A percentile compares a stretch with the other conserved stretches of the same genome.
phyloP scores from a whole-genome alignment of 2,113 vertebrate species.

The Chitala chitala region DNA sequence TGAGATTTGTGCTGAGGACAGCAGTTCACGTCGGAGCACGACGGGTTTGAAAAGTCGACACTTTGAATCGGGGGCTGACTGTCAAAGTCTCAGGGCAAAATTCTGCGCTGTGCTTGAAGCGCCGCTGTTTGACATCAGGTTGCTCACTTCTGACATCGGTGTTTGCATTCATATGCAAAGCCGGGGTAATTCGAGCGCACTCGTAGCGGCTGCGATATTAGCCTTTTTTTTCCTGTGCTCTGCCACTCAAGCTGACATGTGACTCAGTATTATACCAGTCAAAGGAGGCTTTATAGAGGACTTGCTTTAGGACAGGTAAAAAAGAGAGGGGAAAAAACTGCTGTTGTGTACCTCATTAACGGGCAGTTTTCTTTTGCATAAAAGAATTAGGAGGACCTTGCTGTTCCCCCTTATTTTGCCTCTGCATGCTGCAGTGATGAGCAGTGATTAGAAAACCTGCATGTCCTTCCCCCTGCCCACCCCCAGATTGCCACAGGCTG shows the following conservation, averaged over 20 bases:
- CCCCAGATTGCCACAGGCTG: not conserved
- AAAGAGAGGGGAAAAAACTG: not conserved
- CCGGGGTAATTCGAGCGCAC: constrained; percentile 28
- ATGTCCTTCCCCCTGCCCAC: too few relatives aligned
- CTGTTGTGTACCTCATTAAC: not conserved
- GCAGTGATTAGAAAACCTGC: not conserved
- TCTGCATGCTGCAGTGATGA: constrained; percentile 8
- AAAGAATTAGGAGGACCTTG: not conserved
- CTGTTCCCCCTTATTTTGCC: constrained; percentile 9
- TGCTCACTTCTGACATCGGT: constrained; percentile 45
- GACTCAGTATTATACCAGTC: not conserved
- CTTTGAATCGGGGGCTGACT: constrained; percentile 53
- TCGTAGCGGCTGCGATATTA: constrained; percentile 9
- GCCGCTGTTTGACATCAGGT: constrained; percentile 54
- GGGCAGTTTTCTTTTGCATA: not conserved
- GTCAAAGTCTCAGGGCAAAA: constrained; percentile 43
- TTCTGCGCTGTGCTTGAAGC: constrained; percentile 48
- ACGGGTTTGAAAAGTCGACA: constrained; percentile 50
- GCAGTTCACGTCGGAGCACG: constrained; percentile 49
- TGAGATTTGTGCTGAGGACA: constrained; percentile 54
- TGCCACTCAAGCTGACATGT: constrained; percentile 40
- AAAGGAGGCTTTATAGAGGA: not conserved
- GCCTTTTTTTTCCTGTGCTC: constrained; percentile 22
- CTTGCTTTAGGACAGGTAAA: not conserved
- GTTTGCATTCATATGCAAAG: constrained; percentile 51